phyloP scores from a whole-genome alignment of 2,797 vertebrate genomes.

The Caiman crocodilus region DNA sequence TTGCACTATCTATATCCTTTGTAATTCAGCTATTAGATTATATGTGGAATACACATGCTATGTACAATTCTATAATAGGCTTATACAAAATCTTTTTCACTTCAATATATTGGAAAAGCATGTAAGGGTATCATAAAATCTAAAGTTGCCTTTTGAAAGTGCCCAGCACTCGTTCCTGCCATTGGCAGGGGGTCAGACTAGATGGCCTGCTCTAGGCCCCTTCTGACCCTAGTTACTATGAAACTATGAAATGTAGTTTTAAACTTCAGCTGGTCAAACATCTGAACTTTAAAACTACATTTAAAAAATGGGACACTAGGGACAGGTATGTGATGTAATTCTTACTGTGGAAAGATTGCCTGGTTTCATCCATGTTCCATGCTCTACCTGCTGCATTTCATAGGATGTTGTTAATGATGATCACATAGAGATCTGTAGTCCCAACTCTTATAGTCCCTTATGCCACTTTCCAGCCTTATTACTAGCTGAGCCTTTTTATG shows the following conservation, averaged over 20 bases:
- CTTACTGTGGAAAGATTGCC: background rate
- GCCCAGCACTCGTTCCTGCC: too few species aligned
- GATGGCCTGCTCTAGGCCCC: too few species aligned
- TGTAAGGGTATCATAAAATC: background rate
- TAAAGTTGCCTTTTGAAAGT: background rate
- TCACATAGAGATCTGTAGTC: too few species aligned
- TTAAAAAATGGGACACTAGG: background rate
- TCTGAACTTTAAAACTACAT: too few species aligned
- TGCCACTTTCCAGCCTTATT: too few species aligned
- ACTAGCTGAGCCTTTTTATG: background rate
- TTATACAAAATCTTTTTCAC: background rate
- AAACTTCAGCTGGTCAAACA: background rate
- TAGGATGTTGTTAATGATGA: too few species aligned
- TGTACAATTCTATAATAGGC: background rate
- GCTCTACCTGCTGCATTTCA: too few species aligned
- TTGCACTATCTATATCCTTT: background rate
- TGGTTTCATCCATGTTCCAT: background rate
- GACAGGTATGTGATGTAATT: background rate
- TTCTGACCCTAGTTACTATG: too few species aligned
- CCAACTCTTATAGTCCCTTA: too few species aligned
- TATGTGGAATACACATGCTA: background rate
- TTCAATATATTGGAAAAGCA: background rate
- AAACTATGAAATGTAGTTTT: background rate
- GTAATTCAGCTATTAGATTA: background rate
- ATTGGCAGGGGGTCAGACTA: too few species aligned